Conservation (phyloP, 2,888 invertebrate species). For the Stomorhina lunata region DNA sequence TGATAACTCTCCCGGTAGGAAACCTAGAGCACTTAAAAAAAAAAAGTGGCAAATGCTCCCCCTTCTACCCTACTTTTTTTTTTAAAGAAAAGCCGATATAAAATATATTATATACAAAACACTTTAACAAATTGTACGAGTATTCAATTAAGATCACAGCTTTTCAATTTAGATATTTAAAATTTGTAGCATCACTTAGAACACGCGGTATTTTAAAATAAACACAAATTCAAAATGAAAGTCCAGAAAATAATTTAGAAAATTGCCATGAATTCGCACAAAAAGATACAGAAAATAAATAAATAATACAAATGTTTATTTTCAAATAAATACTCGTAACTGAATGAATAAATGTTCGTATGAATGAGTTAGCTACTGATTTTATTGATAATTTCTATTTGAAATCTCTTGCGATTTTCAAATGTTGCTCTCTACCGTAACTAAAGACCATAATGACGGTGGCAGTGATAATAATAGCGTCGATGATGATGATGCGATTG, state of each 20-base stretch:
- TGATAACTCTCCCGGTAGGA: too few relatives aligned
- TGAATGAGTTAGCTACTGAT: slow-evolving; percentile 1
- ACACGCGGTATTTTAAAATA: slow-evolving; percentile 3
- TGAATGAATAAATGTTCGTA: slow-evolving; percentile 6
- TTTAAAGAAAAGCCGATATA: background rate
- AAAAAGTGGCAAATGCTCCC: too few relatives aligned
- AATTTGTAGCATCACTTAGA: background rate
- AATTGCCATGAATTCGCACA: slow-evolving; percentile 7
- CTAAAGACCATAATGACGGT: slow-evolving; percentile 9
- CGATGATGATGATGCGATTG: background rate
- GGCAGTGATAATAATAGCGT: background rate
- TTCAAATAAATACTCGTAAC: background rate
- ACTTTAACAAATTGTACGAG: background rate
- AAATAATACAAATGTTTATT: background rate
- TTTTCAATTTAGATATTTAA: background rate
- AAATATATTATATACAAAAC: background rate
- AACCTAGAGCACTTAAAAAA: too few relatives aligned
- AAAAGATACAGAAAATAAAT: background rate
- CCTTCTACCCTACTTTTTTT: background rate
- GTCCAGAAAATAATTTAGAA: background rate
- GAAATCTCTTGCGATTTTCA: background rate
- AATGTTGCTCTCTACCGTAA: background rate
- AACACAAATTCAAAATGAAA: background rate
- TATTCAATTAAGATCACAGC: background rate
- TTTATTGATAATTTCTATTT: slow-evolving; percentile 29